Conservation (phyloP, 2,113 vertebrate species). For the Reinhardtius hippoglossoides region DNA sequence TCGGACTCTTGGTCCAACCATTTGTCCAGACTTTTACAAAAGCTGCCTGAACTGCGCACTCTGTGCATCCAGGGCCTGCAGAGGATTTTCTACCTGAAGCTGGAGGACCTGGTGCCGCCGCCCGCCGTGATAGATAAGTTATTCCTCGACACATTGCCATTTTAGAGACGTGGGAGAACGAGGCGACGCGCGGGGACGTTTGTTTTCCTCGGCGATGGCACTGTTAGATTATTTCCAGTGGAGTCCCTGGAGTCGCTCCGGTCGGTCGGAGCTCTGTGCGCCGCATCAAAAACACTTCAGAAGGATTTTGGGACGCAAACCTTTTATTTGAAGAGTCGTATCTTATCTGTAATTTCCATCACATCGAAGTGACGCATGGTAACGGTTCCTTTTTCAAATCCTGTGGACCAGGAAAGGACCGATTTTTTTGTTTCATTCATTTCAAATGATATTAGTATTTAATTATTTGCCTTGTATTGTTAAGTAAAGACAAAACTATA, state of each 20-base stretch:
- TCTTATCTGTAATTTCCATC: background rate
- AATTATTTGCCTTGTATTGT: background rate
- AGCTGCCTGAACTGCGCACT: constrained; percentile 95
- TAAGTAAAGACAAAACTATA: background rate
- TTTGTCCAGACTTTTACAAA: constrained; percentile 94
- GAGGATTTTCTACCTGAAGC: constrained; percentile 99
- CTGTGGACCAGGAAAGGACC: background rate
- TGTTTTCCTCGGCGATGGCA: background rate
- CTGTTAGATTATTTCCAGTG: background rate
- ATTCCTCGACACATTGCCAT: constrained; percentile 97
- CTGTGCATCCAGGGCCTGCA: constrained; percentile 97
- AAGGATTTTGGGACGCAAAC: background rate
- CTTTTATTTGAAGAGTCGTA: background rate
- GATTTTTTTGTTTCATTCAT: background rate
- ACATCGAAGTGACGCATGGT: constrained; percentile 9
- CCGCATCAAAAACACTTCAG: background rate
- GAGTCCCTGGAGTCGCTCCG: background rate
- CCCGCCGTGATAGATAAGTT: constrained; percentile 98
- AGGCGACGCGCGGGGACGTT: background rate
- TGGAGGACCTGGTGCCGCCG: constrained; percentile 97
- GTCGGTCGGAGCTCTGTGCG: constrained; percentile 5
- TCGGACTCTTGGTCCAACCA: constrained; percentile 86
- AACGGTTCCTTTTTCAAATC: background rate
- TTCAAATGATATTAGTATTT: background rate
- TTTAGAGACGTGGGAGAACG: constrained; percentile 76